Conservation (phyloP, 1,140 invertebrate genomes). For the Ylistrum balloti region DNA sequence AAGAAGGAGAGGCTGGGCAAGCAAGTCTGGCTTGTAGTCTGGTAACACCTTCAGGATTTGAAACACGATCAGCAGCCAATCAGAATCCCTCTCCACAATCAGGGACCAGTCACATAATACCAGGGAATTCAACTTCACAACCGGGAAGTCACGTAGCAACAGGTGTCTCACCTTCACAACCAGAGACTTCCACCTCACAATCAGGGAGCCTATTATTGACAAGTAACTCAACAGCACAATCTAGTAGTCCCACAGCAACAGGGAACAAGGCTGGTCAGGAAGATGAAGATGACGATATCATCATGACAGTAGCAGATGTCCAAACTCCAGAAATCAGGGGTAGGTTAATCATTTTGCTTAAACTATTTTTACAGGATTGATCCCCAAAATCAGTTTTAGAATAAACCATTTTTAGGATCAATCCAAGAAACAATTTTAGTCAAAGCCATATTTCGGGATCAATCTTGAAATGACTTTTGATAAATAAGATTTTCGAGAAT, state of each 20-base stretch:
- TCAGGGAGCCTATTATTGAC: too few relatives aligned
- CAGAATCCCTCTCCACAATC: background rate
- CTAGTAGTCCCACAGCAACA: background rate
- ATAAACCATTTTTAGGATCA: too few relatives aligned
- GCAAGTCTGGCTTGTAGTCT: conserved; percentile 13
- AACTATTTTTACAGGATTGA: too few relatives aligned
- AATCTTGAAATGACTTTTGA: too few relatives aligned
- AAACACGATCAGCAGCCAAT: background rate
- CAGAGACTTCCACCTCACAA: background rate
- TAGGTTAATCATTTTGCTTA: too few relatives aligned
- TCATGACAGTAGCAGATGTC: background rate
- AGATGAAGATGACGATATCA: background rate
- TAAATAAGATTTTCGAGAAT: too few relatives aligned
- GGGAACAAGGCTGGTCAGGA: background rate
- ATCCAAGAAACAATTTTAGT: too few relatives aligned
- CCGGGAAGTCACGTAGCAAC: background rate
- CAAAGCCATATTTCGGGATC: too few relatives aligned
- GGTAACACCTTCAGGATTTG: background rate
- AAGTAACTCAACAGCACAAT: background rate
- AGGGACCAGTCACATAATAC: background rate
- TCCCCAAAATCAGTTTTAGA: too few relatives aligned
- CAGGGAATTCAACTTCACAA: background rate
- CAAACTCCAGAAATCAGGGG: background rate
- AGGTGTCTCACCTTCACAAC: background rate
- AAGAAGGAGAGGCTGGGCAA: background rate